Conservation (phyloP, 2,797 vertebrate species). For the Sebastes iracundus region DNA sequence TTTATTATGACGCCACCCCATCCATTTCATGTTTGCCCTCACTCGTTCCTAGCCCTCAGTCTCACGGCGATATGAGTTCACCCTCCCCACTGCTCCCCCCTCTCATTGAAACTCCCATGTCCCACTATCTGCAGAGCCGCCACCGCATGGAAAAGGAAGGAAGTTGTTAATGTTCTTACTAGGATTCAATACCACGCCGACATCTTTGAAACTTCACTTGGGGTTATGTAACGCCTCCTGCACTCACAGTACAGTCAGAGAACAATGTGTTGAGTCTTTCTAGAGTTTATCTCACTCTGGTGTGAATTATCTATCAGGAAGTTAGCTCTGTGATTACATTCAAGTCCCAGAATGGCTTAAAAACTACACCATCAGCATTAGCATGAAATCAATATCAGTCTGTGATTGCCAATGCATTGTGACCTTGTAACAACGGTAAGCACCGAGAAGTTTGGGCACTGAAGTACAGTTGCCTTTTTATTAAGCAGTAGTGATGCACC, state of each 20-base stretch:
- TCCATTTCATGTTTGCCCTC: constrained; percentile 10
- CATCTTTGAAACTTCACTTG: constrained; percentile 23
- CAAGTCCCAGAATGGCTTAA: background rate
- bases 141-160: constrained; percentile 56
- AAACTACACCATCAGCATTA: background rate
- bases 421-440: background rate
- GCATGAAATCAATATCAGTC: background rate
- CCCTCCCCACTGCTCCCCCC: background rate
- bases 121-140: constrained; percentile 15
- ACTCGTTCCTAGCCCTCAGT: background rate
- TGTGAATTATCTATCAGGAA: background rate
- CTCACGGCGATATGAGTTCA: constrained; percentile 3
- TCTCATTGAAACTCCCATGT: constrained; percentile 20
- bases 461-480: background rate
- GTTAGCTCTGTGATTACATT: background rate
- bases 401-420: background rate
- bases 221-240: constrained; percentile 27
- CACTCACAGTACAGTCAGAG: background rate
- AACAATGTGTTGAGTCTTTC: background rate
- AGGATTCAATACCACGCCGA: constrained; percentile 19
- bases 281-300: background rate
- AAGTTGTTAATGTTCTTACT: constrained; percentile 54
- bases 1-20: background rate
- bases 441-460: background rate
- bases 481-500: no score